These are phyloP conservation scores for Acronicta psi DNA, from an alignment of 2,888 invertebrate species.

Conservation along the genomic window DNA sequence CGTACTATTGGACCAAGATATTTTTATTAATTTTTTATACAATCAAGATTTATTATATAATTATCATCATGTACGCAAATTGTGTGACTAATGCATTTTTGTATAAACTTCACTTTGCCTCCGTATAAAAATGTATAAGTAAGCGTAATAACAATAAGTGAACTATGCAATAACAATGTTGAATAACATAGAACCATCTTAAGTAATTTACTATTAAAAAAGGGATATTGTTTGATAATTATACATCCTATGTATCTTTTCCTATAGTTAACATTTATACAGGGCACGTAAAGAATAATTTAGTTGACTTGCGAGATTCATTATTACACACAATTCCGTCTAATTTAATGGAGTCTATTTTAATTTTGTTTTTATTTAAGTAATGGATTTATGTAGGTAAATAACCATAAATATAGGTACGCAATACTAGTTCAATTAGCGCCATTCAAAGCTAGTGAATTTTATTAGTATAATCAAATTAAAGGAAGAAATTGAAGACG, in stretches of 20 bases:
- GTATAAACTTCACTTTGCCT: slow-evolving; percentile 19
- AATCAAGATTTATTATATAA: slow-evolving; percentile 3
- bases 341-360: too few species aligned
- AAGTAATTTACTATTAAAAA: slow-evolving; percentile 24
- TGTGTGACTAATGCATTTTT: slow-evolving; percentile 39
- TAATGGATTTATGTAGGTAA: too few species aligned
- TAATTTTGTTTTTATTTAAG: too few species aligned
- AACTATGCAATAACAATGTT: slow-evolving; percentile 48
- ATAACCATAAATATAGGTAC: too few species aligned
- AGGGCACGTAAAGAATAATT: slow-evolving; percentile 2
- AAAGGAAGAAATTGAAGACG: too few species aligned
- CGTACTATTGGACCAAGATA: too few species aligned
- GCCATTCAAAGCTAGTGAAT: too few species aligned
- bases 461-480: too few species aligned
- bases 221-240: slow-evolving; percentile 17
- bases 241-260: slow-evolving; percentile 15
- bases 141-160: slow-evolving; percentile 23
- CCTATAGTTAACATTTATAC: too few species aligned
- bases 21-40: not conserved
- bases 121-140: slow-evolving; percentile 21
- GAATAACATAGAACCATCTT: slow-evolving; percentile 42
- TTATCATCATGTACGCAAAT: slow-evolving; percentile 15
- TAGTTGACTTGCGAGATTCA: not conserved
- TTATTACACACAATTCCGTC: too few species aligned
- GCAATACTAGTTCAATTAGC: too few species aligned